Evolutionary conservation across 2,797 vertebrate species (phyloP), one percentile per base, ranked within the genome.

Genomic region (Lates japonicus): DNA sequence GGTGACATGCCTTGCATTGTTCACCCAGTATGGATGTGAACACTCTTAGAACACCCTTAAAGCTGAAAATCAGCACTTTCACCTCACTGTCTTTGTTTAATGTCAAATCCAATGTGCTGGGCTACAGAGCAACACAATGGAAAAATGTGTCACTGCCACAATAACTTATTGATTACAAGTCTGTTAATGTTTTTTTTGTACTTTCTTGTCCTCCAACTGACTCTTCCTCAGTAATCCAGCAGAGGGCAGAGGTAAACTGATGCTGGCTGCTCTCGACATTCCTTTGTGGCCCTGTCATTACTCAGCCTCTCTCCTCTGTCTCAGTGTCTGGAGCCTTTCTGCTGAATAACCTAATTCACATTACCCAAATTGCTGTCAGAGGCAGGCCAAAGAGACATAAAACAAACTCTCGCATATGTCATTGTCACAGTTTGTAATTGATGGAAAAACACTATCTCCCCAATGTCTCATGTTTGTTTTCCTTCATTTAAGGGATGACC

Each of bases 361-460:
- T 93, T 92, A 95, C 93, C 94, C 87, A 94, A 81, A 94, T 94
- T 91, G 65, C 84, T 82, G 74, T 86, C 80, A 84, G 79, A 69
- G 48, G 75, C 70, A 73, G 83, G 61, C 81, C 69, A 61, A 73
- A 85, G 9, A 37, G 9, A 37, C 2, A 29, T 29, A 57, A 25
- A 69, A 55, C 31, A 83, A 88, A 74, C 48, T 11, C 41, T 80
- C 8, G 3, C 61, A 75, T 82, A 85, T 90, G 86, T 90, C 73
- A 76, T 25, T 58, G 63, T 88, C 67, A 76, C 25, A 6, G 60
- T 74, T 84, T 80, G 29, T 86, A 73, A 64, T 83, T 78, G 39
- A 70, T 85, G 70, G 76, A 78, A 86, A 82, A 80, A 69, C 69
- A 37, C 61, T 48, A 58, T 81, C 83, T 83, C 61, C 69, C 58